phyloP scores from a whole-genome alignment of 2,888 invertebrate species.

The Nemotelus pantherinus region DNA sequence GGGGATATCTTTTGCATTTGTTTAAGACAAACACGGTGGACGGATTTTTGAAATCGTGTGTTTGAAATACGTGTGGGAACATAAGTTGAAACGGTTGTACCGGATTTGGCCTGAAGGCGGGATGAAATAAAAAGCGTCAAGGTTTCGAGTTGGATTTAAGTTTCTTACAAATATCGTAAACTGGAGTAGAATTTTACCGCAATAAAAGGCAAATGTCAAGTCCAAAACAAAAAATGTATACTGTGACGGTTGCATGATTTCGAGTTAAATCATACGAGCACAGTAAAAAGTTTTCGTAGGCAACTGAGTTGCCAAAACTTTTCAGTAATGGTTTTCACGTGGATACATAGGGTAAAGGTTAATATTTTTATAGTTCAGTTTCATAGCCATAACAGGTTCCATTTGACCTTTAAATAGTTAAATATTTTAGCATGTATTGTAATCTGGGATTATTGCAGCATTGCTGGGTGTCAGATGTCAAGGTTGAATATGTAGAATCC shows the following conservation, averaged over 20 bases:
- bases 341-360: background rate
- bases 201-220: constrained; percentile 41
- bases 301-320: background rate
- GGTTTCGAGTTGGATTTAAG: constrained; percentile 45
- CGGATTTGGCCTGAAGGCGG: constrained; percentile 25
- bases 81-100: constrained; percentile 1
- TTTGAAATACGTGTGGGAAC: constrained; percentile 15
- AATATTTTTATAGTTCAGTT: no score
- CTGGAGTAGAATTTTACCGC: constrained; percentile 45
- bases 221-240: constrained; percentile 22
- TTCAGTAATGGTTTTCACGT: background rate
- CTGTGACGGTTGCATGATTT: constrained; percentile 19
- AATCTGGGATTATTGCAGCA: no score
- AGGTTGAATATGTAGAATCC: no score
- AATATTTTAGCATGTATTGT: no score
- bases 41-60: background rate
- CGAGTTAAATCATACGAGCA: background rate
- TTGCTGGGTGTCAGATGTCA: no score
- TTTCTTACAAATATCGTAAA: constrained; percentile 49
- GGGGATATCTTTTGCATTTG: background rate
- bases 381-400: no score
- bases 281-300: no score
- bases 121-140: constrained; percentile 7
- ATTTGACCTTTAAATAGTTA: no score
- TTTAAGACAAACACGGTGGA: background rate